phyloP scores from a whole-genome alignment of 1,140 invertebrate species.

The Neoseiulus cucumeris region DNA sequence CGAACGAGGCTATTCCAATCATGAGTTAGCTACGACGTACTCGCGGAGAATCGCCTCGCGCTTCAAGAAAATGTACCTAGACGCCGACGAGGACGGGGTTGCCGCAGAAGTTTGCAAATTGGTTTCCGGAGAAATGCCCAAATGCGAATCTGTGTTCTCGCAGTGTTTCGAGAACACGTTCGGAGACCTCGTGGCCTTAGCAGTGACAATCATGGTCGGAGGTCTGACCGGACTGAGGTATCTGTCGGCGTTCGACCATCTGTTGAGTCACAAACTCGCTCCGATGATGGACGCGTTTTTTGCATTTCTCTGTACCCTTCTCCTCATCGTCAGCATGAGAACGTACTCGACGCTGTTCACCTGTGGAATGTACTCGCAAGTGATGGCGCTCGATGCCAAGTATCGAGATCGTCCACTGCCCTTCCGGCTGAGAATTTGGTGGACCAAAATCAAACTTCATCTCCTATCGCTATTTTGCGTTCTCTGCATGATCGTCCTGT shows the following conservation, averaged over 20 bases:
- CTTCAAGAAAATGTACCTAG: neutral
- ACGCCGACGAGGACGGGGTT: neutral
- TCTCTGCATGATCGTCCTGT: neutral
- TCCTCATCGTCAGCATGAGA: conserved; percentile 1
- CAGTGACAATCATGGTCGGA: neutral
- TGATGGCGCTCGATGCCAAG: conserved; percentile 8
- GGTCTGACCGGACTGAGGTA: neutral
- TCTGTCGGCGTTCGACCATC: neutral
- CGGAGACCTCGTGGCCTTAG: neutral
- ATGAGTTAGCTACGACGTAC: neutral
- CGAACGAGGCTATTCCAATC: neutral
- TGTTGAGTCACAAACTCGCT: neutral
- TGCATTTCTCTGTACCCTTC: neutral
- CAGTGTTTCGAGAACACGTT: conserved; percentile 2
- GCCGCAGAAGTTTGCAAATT: neutral
- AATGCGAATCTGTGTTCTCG: conserved; percentile 4
- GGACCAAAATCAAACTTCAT: neutral
- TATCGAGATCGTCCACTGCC: conserved; percentile 1
- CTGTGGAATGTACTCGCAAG: conserved; percentile 8
- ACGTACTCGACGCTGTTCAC: neutral
- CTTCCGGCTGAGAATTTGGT: neutral
- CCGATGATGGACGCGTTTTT: conserved; percentile 6
- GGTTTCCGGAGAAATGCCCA: neutral
- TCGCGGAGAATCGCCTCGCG: neutral
- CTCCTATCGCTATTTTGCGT: neutral